phyloP scores from a whole-genome alignment of 2,888 invertebrate species.

The Trissolcus brochymenae region DNA sequence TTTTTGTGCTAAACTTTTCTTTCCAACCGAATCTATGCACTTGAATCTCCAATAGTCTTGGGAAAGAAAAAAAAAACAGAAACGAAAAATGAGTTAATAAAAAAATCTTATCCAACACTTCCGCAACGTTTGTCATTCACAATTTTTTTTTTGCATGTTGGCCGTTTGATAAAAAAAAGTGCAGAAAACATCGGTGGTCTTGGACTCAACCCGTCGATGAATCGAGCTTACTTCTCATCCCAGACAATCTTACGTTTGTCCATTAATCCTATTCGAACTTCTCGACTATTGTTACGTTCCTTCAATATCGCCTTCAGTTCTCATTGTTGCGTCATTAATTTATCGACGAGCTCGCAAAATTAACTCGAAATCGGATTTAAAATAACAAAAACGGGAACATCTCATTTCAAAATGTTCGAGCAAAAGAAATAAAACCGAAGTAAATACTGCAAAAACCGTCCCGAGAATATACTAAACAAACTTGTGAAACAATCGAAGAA shows the following conservation, averaged over 20 bases:
- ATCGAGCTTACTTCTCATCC: slow-evolving; percentile 28
- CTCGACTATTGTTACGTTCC: slow-evolving; percentile 46
- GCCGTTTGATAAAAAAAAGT: slow-evolving; percentile 10
- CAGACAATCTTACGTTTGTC: slow-evolving; percentile 38
- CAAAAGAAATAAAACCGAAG: slow-evolving; percentile 7
- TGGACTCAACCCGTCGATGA: slow-evolving; percentile 32
- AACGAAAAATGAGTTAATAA: not conserved
- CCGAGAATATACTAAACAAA: slow-evolving; percentile 1
- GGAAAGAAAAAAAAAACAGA: no score
- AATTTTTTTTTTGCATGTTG: slow-evolving; percentile 1
- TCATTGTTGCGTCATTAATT: slow-evolving; percentile 43
- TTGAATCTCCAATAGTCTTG: no score
- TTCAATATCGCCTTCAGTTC: slow-evolving; percentile 44
- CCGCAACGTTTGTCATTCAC: slow-evolving; percentile 9
- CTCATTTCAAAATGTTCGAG: not conserved
- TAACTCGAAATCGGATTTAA: not conserved
- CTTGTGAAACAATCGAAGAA: slow-evolving; percentile 24
- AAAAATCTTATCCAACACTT: slow-evolving; percentile 8
- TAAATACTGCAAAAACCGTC: slow-evolving; percentile 9
- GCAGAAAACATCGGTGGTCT: not conserved
- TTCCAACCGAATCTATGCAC: not conserved
- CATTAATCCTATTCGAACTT: slow-evolving; percentile 55
- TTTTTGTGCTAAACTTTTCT: not conserved
- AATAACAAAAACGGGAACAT: slow-evolving; percentile 7
- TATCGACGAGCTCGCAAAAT: slow-evolving; percentile 16